These are phyloP conservation scores for Leucoraja ocellata DNA, from an alignment of 2,797 vertebrate genomes.

Conservation along the genomic window DNA sequence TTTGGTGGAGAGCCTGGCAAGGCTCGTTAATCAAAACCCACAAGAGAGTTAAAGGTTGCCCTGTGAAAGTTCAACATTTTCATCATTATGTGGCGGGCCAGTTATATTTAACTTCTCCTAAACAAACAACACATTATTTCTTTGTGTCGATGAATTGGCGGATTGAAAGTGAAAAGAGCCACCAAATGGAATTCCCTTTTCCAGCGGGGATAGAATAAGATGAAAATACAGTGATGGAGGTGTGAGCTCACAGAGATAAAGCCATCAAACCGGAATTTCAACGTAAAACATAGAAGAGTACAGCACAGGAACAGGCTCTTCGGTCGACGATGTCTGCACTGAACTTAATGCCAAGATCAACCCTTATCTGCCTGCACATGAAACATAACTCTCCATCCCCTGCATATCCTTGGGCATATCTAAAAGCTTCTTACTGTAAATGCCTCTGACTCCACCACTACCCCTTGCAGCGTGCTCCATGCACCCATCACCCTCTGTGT, in stretches of 20 bases:
- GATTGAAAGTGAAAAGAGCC: background rate
- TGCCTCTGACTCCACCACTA: too few relatives aligned
- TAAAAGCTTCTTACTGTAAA: too few relatives aligned
- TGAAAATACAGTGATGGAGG: background rate
- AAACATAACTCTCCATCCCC: too few relatives aligned
- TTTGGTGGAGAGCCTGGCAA: conserved; percentile 15
- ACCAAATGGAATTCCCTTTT: background rate
- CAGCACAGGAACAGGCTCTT: too few relatives aligned
- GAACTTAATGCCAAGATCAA: too few relatives aligned
- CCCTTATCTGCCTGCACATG: too few relatives aligned
- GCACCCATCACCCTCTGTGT: too few relatives aligned
- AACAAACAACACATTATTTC: background rate
- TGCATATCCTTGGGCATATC: too few relatives aligned
- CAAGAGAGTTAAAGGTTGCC: background rate
- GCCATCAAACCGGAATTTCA: background rate
- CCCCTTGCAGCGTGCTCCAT: too few relatives aligned
- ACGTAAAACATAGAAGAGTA: too few relatives aligned
- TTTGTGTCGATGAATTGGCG: background rate
- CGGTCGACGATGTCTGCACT: too few relatives aligned
- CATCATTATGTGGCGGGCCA: background rate
- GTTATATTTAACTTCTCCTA: background rate
- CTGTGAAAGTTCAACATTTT: background rate
- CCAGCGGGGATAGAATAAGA: background rate
- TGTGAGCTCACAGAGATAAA: background rate
- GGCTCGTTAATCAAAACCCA: conserved; percentile 25